Evolutionary conservation across 1,140 invertebrate genomes (phyloP).

Genomic region (Leptinotarsa undecemlineata): DNA sequence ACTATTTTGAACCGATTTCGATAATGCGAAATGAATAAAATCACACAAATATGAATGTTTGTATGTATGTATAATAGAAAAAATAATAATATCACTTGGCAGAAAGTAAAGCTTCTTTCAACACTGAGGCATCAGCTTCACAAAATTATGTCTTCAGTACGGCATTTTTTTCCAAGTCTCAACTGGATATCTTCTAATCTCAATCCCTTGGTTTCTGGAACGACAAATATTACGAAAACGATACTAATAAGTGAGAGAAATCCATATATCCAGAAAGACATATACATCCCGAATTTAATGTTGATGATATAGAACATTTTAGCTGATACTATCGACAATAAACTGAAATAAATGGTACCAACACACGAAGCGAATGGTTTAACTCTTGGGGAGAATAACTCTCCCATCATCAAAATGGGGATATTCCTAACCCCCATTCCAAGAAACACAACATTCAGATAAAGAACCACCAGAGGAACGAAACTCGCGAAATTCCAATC

Average conservation of each 20-base stretch:
- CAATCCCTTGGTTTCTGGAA: conserved; percentile 84
- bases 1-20: no score
- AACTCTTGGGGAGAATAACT: conserved; percentile 71
- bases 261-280: conserved; percentile 74
- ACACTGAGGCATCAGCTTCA: no score
- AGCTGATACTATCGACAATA: conserved; percentile 74
- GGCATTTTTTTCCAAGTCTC: conserved; percentile 24
- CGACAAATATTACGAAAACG: conserved; percentile 64
- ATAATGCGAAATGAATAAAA: no score
- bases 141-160: no score
- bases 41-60: no score
- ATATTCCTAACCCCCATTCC: conserved; percentile 71
- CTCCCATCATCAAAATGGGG: conserved; percentile 70
- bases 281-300: conserved; percentile 64
- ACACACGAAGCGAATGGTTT: conserved; percentile 69
- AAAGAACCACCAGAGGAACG: conserved; percentile 65
- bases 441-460: conserved; percentile 70
- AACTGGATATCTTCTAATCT: conserved; percentile 62
- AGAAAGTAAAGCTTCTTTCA: no score
- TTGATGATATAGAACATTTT: conserved; percentile 70
- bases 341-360: conserved; percentile 69
- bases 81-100: no score
- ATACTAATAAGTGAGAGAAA: conserved; percentile 64
- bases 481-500: conserved; percentile 56
- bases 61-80: no score